Evolutionary conservation across 2,113 vertebrate genomes (phyloP), one percentile per base, ranked within the genome.

Genomic region (Acanthochromis polyacanthus): DNA sequence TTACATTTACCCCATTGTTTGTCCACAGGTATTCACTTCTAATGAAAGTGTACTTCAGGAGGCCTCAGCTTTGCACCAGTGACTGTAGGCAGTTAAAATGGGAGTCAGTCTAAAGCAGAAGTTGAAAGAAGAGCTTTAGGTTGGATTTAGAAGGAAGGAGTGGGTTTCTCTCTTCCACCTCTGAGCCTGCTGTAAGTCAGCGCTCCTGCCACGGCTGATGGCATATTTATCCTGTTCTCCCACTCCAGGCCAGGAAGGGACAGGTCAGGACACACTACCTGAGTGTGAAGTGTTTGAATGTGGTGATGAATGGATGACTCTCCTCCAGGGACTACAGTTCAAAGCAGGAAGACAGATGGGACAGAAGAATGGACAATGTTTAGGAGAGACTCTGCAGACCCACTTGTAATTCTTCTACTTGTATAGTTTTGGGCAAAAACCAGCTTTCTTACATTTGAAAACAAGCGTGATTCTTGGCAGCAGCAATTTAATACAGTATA

Each of bases 201-300:
- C 0, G 5, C 36, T 81, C 43, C 57, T 56, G 77, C 60, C 1
- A 6, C 22, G 4, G 38, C 73, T 5, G 36, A 83, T 78, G 82
- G 61, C 84, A 80, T 87, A 84, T 93, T 89, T 91, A 84, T 85
- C 86, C 82, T 82, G 78, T 51, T 77, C 62, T 69, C 46, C 50
- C 56, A 75, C 81, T 60, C 25, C 46, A 2, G 69, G 25, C 66
- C 12, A 16, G 25, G 70, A 84, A 74, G 52, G 53, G 80, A 89
- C 59, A 75, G 83, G 66, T 75, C 67, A 60, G 78, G 85, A 85
- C 70, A 80, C 73, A 68, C 65, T 40, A 9, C 75, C 58, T 20
- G 22, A 81, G 76, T 66, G 69, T 80, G 81, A 88, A 87, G 81
- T 86, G 79, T 90, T 88, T 91, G 82, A 90, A 80, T 76, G 66